Evolutionary conservation across 1,140 invertebrate species (phyloP).

Genomic region (Drosophila watanabei): DNA sequence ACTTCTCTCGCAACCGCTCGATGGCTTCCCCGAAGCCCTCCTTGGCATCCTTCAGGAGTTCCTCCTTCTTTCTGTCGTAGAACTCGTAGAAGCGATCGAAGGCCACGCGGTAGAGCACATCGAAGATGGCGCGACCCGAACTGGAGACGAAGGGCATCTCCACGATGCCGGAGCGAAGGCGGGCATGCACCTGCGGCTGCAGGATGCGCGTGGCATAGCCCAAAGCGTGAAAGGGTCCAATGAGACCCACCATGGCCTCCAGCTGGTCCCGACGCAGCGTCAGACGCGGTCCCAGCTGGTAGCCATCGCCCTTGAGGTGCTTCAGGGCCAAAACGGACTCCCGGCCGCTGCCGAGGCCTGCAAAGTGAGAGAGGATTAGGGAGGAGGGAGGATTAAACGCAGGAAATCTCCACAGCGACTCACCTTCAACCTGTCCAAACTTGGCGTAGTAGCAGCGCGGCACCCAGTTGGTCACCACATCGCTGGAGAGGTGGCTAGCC

Average conservation of each 20-base stretch:
- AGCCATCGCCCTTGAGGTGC: slow-evolving; percentile 70
- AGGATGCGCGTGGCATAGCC: slow-evolving; percentile 71
- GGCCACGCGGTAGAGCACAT: slow-evolving; percentile 59
- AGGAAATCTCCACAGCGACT: not conserved
- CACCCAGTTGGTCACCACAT: slow-evolving; percentile 57
- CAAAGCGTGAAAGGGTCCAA: slow-evolving; percentile 74
- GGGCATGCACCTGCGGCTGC: slow-evolving; percentile 56
- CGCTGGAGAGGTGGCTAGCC: slow-evolving; percentile 47
- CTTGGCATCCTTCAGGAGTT: slow-evolving; percentile 6
- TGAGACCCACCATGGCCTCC: slow-evolving; percentile 55
- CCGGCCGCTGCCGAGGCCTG: slow-evolving; percentile 42
- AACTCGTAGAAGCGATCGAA: slow-evolving; percentile 77
- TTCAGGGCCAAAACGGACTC: slow-evolving; percentile 78
- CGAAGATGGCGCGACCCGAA: slow-evolving; percentile 31
- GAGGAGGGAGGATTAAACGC: not conserved
- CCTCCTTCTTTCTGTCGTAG: slow-evolving; percentile 45
- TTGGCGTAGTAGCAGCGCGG: slow-evolving; percentile 62
- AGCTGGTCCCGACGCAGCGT: slow-evolving; percentile 68
- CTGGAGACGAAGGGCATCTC: slow-evolving; percentile 57
- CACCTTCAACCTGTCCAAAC: slow-evolving; percentile 68
- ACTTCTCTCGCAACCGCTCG: slow-evolving; percentile 57
- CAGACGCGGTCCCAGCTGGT: slow-evolving; percentile 64
- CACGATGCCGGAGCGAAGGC: slow-evolving; percentile 48
- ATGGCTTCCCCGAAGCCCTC: slow-evolving; percentile 34
- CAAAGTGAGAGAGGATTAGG: not conserved